A percentile compares a stretch with the other conserved stretches of the same genome.
Evolutionary conservation across 2,797 vertebrate genomes (phyloP).

Genomic region (Limnodromus scolopaceus): DNA sequence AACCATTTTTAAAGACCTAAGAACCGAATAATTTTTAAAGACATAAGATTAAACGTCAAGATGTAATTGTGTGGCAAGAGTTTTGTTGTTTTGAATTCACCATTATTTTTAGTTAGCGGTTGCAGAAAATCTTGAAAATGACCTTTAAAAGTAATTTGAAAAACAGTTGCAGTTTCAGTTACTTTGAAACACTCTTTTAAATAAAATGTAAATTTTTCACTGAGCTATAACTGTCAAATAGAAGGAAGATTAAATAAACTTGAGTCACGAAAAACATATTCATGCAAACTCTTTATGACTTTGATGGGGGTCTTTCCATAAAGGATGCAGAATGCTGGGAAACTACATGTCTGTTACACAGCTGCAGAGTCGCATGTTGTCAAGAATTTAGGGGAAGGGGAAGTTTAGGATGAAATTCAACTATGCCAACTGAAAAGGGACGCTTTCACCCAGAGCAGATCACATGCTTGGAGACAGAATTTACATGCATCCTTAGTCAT

Average conservation of each 20-base stretch:
- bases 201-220: slow-evolving; percentile 40
- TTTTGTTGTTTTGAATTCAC: slow-evolving; percentile 33
- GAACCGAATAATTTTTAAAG: slow-evolving; percentile 48
- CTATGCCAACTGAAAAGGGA: not conserved
- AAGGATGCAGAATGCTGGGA: not conserved
- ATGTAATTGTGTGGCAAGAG: slow-evolving; percentile 56
- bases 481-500: not conserved
- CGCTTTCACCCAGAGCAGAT: not conserved
- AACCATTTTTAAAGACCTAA: slow-evolving; percentile 42
- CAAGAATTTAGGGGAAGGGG: not conserved
- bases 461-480: not conserved
- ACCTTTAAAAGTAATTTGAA: slow-evolving; percentile 70
- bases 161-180: slow-evolving; percentile 43
- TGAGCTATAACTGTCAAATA: not conserved
- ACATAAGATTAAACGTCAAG: slow-evolving; percentile 68
- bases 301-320: not conserved
- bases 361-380: not conserved
- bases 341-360: not conserved
- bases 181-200: slow-evolving; percentile 28
- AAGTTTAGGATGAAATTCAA: not conserved
- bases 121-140: slow-evolving; percentile 58
- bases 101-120: slow-evolving; percentile 67
- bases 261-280: not conserved
- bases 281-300: not conserved
- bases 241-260: slow-evolving; percentile 16